These are phyloP conservation scores for Rhadinocentrus ornatus DNA, from an alignment of 2,797 vertebrate species.

Conservation along the genomic window DNA sequence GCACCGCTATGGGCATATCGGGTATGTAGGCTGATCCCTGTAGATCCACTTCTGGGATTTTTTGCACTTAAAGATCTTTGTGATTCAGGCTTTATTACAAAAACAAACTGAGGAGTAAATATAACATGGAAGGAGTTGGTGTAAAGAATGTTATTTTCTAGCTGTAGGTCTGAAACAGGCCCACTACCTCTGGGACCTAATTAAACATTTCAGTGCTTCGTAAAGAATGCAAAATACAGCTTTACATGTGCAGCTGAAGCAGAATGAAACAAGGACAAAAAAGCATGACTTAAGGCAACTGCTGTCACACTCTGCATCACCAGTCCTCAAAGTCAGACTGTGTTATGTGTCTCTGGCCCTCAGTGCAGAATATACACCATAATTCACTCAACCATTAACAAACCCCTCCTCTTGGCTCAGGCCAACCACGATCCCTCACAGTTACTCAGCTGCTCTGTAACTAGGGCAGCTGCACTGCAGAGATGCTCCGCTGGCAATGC, in stretches of 20 bases:
- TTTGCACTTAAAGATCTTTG: conserved; percentile 11
- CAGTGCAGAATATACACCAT: conserved; percentile 37
- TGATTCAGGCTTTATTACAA: background rate
- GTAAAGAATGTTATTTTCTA: background rate
- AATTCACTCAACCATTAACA: conserved; percentile 63
- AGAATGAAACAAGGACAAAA: conserved; percentile 9
- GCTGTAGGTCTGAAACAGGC: conserved; percentile 3
- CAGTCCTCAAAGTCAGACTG: conserved; percentile 35
- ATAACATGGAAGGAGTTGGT: conserved; percentile 6
- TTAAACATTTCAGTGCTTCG: conserved; percentile 20
- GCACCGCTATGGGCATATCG: background rate
- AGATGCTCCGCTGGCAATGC: conserved; percentile 54
- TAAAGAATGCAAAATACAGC: background rate
- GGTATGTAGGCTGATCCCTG: background rate
- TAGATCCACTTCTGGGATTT: background rate
- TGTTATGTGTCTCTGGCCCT: conserved; percentile 34
- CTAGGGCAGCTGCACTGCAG: conserved; percentile 78
- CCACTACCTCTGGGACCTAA: conserved; percentile 27
- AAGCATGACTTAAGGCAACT: conserved; percentile 17
- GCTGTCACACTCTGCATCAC: conserved; percentile 12
- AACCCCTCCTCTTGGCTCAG: conserved; percentile 50
- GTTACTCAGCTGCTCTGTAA: conserved; percentile 73
- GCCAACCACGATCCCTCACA: conserved; percentile 61
- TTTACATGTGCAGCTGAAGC: conserved; percentile 16
- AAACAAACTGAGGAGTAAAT: conserved; percentile 12